A percentile compares a stretch with the other conserved stretches of the same genome.
These are phyloP conservation scores for Philopotamus ludificatus DNA, from an alignment of 1,140 invertebrate genomes.

Conservation along the genomic window DNA sequence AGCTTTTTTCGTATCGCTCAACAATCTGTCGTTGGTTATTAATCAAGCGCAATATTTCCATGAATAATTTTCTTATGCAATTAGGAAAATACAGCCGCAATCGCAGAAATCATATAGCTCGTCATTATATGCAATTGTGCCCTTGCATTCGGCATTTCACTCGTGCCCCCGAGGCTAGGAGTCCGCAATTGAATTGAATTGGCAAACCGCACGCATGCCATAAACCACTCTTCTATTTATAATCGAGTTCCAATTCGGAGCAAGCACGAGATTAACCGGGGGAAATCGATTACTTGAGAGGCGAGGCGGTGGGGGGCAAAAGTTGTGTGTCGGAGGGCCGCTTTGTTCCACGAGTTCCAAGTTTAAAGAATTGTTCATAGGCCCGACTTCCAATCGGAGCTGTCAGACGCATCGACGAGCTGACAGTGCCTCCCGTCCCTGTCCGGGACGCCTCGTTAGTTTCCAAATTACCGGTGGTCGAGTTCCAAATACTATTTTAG, in stretches of 20 bases:
- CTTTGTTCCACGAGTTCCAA: neutral
- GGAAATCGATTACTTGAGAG: neutral
- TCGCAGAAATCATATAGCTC: too few species aligned
- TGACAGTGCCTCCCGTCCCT: neutral
- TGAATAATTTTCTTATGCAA: too few species aligned
- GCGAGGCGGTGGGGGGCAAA: neutral
- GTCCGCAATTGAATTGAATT: neutral
- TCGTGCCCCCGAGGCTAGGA: too few species aligned
- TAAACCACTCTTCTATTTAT: constrained; percentile 1
- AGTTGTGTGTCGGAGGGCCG: neutral
- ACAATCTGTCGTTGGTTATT: too few species aligned
- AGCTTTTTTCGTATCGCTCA: too few species aligned
- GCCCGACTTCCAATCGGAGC: constrained; percentile 1
- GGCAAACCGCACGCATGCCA: neutral
- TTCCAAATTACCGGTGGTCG: constrained; percentile 8
- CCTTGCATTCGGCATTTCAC: too few species aligned
- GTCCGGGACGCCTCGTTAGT: constrained; percentile 1
- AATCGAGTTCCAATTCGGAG: neutral
- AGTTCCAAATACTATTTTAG: too few species aligned
- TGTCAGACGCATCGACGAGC: neutral
- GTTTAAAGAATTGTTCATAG: constrained; percentile 11
- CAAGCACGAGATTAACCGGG: neutral
- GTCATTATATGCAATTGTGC: too few species aligned
- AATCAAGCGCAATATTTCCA: too few species aligned
- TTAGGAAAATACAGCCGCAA: too few species aligned